Percentiles rank a stretch among this genome's conserved stretches.
Evolutionary conservation across 2,797 vertebrate genomes (phyloP).

Genomic region (Lacerta bilineata): DNA sequence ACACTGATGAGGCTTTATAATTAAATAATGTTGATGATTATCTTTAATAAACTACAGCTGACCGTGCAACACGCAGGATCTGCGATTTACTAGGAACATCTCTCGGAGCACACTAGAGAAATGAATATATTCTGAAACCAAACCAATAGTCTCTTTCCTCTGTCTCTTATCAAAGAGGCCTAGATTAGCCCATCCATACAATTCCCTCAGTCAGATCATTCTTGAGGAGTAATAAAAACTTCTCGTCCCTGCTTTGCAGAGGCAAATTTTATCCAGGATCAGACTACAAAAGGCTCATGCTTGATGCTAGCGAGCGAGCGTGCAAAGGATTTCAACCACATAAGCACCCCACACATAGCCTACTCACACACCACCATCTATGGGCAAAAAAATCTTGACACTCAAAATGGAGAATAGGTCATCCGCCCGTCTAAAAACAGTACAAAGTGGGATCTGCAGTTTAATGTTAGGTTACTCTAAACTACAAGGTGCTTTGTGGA

Average conservation of each 20-base stretch:
- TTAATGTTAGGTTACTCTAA: slow-evolving; percentile 67
- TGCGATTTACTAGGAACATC: not conserved
- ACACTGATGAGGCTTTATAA: not conserved
- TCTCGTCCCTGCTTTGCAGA: slow-evolving; percentile 39
- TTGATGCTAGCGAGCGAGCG: slow-evolving; percentile 58
- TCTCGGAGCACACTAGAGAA: not conserved
- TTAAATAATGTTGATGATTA: not conserved
- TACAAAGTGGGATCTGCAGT: slow-evolving; percentile 65
- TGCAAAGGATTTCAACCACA: slow-evolving; percentile 21
- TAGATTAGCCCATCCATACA: slow-evolving; percentile 30
- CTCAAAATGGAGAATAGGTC: slow-evolving; percentile 23
- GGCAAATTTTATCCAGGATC: slow-evolving; percentile 44
- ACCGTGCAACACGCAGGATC: rapidly evolving
- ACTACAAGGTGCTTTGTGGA: slow-evolving; percentile 62
- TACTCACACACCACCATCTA: slow-evolving; percentile 19
- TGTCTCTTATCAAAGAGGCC: slow-evolving; percentile 6
- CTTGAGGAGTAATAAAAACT: slow-evolving; percentile 30
- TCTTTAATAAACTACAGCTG: not conserved
- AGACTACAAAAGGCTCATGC: slow-evolving; percentile 48
- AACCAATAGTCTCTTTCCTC: not conserved
- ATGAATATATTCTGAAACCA: not conserved
- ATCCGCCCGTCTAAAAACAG: slow-evolving; percentile 69
- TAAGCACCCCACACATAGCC: slow-evolving; percentile 25
- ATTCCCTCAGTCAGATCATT: slow-evolving; percentile 39
- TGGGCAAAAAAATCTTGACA: slow-evolving; percentile 16